Base-by-base conservation (phyloP, 2,888 invertebrate species). In the Cheilosia grossa region DNA sequence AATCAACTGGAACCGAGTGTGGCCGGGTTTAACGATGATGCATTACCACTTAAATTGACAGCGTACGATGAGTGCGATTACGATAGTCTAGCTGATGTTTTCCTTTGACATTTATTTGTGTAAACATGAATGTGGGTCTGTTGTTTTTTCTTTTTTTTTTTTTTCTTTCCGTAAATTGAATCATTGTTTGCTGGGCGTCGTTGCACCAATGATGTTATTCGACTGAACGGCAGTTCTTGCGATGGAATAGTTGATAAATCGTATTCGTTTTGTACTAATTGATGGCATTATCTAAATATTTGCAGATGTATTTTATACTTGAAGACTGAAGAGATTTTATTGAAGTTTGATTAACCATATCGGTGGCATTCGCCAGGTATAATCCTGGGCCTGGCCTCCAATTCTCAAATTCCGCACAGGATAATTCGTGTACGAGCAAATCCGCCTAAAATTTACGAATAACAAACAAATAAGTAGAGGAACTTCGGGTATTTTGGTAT, bases 21-120 rank as follows among this genome's bases (percentile, higher is more conserved):
- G 70, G 15, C 75, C 72, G 85, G 72, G 85, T 81, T 81, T 72
- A 81, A 81, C 83, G 83, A 83, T 83, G 83, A 83, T 83, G 83
- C 83, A 79, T 69, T 79, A 67, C 75, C 74, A 83, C 83, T 83
- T 83, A 83, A 83, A 69, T 69, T 73, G 79, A 81, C 81, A 75
- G 75, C 51, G 10, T 37, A 17, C 30, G 15, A 37, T 37, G 37
- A 37, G 37, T 37, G 4, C 37, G 37, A 37, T 37, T 37, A 37
- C 37, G 37, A 37, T 37, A 53, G 73, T 74, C 79, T 73, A 69
- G 79, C 64, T 69, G 83, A 80, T 69, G 83, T 74, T 69, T 70
- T 64, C 64, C 33, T 80, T 69, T 70, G 83, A 83, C 80, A 47
- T 83, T 80, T 70, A 80, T 83, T 83, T 54, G 80, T 83, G 83